A percentile compares a stretch with the other conserved stretches of the same genome.
These are phyloP conservation scores for Phymatocera aterrima DNA, from an alignment of 2,888 invertebrate genomes.

Conservation along the genomic window DNA sequence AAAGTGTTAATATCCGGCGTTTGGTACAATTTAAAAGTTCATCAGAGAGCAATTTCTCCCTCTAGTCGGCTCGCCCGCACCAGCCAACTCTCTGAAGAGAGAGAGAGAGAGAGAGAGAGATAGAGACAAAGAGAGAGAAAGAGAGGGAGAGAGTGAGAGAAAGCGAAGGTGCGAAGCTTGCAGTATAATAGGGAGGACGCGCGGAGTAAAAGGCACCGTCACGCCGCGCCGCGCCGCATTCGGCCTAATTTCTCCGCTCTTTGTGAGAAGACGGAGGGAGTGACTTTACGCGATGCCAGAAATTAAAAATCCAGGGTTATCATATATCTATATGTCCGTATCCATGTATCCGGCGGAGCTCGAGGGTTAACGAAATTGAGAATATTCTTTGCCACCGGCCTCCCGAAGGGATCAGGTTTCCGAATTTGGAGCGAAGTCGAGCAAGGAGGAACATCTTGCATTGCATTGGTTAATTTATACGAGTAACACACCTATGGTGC, in stretches of 20 bases:
- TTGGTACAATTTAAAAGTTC: slow-evolving; percentile 36
- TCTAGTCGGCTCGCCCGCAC: no score
- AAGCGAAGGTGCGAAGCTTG: neutral
- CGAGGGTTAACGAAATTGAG: neutral
- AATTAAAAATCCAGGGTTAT: neutral
- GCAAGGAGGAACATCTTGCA: neutral
- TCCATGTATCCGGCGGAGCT: neutral
- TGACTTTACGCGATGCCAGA: slow-evolving; percentile 22
- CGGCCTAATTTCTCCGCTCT: slow-evolving; percentile 11
- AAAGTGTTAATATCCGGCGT: slow-evolving; percentile 32
- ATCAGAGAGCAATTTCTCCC: slow-evolving; percentile 15
- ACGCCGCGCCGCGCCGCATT: no score
- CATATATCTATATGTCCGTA: neutral
- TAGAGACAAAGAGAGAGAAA: neutral
- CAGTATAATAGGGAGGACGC: no score
- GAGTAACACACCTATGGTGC: no score
- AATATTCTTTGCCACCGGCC: neutral
- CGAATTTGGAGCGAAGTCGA: no score
- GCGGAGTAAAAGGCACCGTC: neutral
- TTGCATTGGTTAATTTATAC: no score
- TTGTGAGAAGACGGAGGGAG: neutral
- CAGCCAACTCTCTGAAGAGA: no score
- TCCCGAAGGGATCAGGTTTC: no score
- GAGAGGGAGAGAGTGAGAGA: neutral
- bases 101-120: no score